Percentiles rank a stretch among this genome's conserved stretches.
Evolutionary conservation across 2,888 invertebrate genomes (phyloP).

Genomic region (Thymelicus sylvestris): DNA sequence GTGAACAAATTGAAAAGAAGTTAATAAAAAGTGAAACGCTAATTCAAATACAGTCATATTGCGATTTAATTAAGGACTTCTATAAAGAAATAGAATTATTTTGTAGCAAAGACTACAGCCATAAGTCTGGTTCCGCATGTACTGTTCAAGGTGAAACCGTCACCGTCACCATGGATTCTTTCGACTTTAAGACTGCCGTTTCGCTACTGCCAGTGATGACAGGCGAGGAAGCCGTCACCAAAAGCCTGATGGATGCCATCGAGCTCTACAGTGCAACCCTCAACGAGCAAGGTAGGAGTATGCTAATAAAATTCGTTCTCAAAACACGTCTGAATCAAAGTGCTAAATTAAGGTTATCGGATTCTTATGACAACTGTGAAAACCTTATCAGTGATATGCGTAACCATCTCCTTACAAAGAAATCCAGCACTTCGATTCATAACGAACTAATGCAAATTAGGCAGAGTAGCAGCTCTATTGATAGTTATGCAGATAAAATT

Average conservation of each 20-base stretch:
- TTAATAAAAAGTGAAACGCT: neutral
- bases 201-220: neutral
- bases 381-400: slow-evolving; percentile 34
- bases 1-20: neutral
- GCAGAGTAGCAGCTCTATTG: slow-evolving; percentile 32
- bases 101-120: neutral
- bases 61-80: neutral
- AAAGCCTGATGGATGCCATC: neutral
- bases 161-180: neutral
- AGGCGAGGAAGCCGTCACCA: neutral
- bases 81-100: neutral
- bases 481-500: slow-evolving; percentile 34
- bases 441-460: slow-evolving; percentile 14
- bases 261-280: neutral
- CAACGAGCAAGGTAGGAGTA: neutral
- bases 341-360: slow-evolving; percentile 14
- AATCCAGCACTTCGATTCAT: slow-evolving; percentile 36
- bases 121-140: neutral
- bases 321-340: slow-evolving; percentile 2
- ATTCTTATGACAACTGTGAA: neutral
- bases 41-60: neutral
- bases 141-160: neutral
- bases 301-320: neutral
- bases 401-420: slow-evolving; percentile 34
- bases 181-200: neutral